These are phyloP conservation scores for Norana najaformis DNA, from an alignment of 2,888 invertebrate species.

Conservation along the genomic window DNA sequence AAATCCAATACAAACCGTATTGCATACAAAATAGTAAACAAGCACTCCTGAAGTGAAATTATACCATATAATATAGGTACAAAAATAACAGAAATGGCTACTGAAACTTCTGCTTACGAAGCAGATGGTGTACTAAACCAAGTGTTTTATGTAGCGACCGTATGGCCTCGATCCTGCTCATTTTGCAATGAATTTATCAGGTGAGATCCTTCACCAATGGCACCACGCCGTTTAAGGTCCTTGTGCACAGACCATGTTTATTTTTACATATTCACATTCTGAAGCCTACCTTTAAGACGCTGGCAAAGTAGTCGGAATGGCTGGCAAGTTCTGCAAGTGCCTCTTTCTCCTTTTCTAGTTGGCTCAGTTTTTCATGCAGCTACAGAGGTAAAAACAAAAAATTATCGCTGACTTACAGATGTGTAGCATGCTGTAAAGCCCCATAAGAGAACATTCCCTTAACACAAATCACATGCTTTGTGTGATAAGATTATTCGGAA, in stretches of 20 bases:
- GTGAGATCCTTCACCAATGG: too few species aligned
- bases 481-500: background rate
- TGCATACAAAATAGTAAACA: background rate
- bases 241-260: background rate
- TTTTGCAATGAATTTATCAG: too few species aligned
- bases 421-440: background rate
- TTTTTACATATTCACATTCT: background rate
- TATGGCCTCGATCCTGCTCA: too few species aligned
- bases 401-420: background rate
- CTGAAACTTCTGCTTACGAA: background rate
- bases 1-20: background rate
- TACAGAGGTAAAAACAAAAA: conserved; percentile 24
- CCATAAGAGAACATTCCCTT: background rate
- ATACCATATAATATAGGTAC: background rate
- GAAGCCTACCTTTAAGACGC: background rate
- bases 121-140: too few species aligned
- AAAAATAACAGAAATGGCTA: too few species aligned
- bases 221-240: too few species aligned
- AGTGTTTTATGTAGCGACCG: too few species aligned
- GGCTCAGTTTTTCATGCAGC: conserved; percentile 14
- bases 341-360: background rate
- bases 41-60: background rate
- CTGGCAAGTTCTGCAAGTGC: background rate
- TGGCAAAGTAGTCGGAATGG: conserved; percentile 4
- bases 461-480: background rate